Conservation (phyloP, 2,113 vertebrate genomes). For the Theropithecus gelada region DNA sequence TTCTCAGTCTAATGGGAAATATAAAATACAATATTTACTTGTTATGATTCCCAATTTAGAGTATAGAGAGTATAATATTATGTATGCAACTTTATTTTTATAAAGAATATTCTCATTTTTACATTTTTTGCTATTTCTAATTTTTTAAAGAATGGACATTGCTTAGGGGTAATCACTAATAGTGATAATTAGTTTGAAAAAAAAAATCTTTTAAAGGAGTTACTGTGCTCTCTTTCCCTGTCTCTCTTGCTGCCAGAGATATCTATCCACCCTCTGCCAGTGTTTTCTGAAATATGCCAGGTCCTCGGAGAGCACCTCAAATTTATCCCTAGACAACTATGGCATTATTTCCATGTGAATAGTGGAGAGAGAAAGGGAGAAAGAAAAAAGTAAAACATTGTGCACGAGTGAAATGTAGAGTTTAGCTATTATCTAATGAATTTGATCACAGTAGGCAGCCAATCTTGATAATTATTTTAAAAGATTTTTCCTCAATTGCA, state of each 20-base stretch:
- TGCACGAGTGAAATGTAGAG: constrained; percentile 50
- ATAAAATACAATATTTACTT: constrained; percentile 3
- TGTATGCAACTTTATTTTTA: neutral
- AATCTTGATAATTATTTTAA: constrained; percentile 69
- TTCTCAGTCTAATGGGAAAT: neutral
- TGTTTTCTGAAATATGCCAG: constrained; percentile 47
- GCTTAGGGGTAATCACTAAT: neutral
- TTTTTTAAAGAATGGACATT: neutral
- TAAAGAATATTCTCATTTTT: neutral
- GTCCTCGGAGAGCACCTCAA: constrained; percentile 53
- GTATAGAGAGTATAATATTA: neutral
- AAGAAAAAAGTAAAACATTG: constrained; percentile 57
- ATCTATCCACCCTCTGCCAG: neutral
- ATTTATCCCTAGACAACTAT: constrained; percentile 46
- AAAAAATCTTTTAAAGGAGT: neutral
- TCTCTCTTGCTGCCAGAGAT: constrained; percentile 1
- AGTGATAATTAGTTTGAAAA: neutral
- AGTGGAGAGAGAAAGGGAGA: constrained; percentile 44
- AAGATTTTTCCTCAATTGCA: constrained; percentile 45
- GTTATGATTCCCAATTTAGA: neutral
- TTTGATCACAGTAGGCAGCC: constrained; percentile 52
- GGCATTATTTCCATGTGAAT: constrained; percentile 64
- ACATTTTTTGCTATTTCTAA: neutral
- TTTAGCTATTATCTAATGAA: constrained; percentile 67
- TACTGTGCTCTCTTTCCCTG: constrained; percentile 17